Evolutionary conservation across 2,113 vertebrate species (phyloP), one percentile per base, ranked within the genome.

Genomic region (Gambusia affinis): DNA sequence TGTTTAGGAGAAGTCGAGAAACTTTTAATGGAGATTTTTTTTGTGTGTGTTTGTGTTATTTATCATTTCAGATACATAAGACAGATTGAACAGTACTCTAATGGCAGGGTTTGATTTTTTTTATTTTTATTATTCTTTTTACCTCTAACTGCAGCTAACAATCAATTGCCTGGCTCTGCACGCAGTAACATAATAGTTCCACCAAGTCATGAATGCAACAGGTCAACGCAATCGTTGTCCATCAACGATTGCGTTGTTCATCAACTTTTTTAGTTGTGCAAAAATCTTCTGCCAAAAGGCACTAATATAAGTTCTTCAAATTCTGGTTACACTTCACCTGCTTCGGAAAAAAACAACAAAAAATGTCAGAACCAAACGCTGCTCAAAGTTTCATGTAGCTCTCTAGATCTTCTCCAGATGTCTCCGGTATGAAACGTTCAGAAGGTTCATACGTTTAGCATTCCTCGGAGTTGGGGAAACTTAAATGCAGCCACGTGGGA

Each of bases 401-500:
- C 51, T 31, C 29, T 15, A 30, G 27, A 12, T 37, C 62, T 22
- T 57, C n/a, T 51, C 44, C 72, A 70, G 37, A 74, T 73, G 67
- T 54, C 66, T 66, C 31, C 2, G 24, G 37, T 17, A 37, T 66
- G 44, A 51, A 29, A 28, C 12, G 66, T 22, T 12, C 17, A 30
- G 17, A 30, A 44, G 4, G 33, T 27, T 60, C 1, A 28, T 3
- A 60, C 2, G 15, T 54, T 54, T 8, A 22, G 37, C 80, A 90
- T 91, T 87, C 85, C 74, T 81, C n/a, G 35, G 39, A 72, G 70
- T 67, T 24, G 76, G 12, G 61, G 72, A 64, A 57, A 65, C 80
- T 87, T 83, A 80, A 69, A 80, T 75, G 64, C 60, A 60, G 37
- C 47, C 76, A 85, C 24, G 60, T 86, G 83, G 77, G 73, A 72